phyloP scores from a whole-genome alignment of 2,888 invertebrate species.

The Ophion obscuratus region DNA sequence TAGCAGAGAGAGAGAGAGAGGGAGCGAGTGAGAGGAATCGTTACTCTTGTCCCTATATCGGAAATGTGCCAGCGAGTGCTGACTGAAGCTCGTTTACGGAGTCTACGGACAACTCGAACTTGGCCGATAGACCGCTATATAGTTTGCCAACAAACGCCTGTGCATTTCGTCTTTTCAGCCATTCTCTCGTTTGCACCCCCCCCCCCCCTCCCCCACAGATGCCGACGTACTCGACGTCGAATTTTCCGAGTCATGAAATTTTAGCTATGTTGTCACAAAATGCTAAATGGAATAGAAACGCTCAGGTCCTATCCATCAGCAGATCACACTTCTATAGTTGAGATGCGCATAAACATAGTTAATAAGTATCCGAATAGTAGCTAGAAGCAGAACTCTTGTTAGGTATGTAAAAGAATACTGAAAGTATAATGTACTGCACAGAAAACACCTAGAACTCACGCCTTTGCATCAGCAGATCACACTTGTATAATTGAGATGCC shows the following conservation, averaged over 20 bases:
- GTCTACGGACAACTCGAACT: constrained; percentile 53
- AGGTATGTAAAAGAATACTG: too few species aligned
- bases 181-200: constrained; percentile 3
- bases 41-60: constrained; percentile 59
- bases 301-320: not conserved
- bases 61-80: constrained; percentile 63
- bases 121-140: constrained; percentile 39
- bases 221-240: constrained; percentile 15
- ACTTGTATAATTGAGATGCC: too few species aligned
- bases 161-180: constrained; percentile 21
- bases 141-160: constrained; percentile 52
- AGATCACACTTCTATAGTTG: too few species aligned
- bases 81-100: constrained; percentile 62
- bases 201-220: not conserved
- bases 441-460: too few species aligned
- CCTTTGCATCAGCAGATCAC: too few species aligned
- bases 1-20: constrained; percentile 2
- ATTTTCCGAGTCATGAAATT: constrained; percentile 17
- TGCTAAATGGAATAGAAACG: constrained; percentile 6
- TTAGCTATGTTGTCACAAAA: constrained; percentile 29
- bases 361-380: too few species aligned
- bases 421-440: too few species aligned
- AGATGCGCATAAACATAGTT: too few species aligned
- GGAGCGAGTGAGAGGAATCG: constrained; percentile 18
- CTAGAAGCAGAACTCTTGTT: too few species aligned